Percentiles rank a stretch among this genome's conserved stretches.
Evolutionary conservation across 1,140 invertebrate species (phyloP).

Genomic region (Heliothis subflexa): DNA sequence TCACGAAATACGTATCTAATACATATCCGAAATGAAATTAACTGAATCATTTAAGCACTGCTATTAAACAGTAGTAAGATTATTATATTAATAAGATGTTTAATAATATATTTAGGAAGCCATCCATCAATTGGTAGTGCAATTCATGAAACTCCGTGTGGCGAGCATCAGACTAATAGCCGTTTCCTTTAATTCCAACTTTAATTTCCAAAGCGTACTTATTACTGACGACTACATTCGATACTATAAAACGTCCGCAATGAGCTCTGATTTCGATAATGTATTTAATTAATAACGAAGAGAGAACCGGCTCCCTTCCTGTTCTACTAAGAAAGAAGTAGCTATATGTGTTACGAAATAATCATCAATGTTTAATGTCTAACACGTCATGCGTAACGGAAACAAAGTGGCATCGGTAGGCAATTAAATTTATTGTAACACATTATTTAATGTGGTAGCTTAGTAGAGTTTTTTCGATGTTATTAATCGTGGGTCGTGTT

Average conservation of each 20-base stretch:
- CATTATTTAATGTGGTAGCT: constrained; percentile 14
- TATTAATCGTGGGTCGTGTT: constrained; percentile 15
- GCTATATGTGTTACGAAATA: constrained; percentile 56
- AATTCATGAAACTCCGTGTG: constrained; percentile 23
- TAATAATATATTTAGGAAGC: constrained; percentile 32
- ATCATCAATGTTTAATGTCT: constrained; percentile 44
- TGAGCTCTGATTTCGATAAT: constrained; percentile 51
- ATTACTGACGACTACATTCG: constrained; percentile 3
- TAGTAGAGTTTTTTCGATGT: neutral
- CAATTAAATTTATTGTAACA: constrained; percentile 41
- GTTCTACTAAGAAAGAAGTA: constrained; percentile 57
- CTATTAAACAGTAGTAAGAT: constrained; percentile 8
- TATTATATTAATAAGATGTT: constrained; percentile 7
- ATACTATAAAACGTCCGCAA: constrained; percentile 21
- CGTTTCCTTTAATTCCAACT: constrained; percentile 34
- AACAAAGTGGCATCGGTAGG: constrained; percentile 39
- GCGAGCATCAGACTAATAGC: constrained; percentile 19
- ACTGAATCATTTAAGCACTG: neutral
- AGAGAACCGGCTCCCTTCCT: constrained; percentile 62
- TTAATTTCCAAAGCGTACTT: constrained; percentile 36
- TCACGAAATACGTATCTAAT: neutral
- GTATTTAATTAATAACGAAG: constrained; percentile 60
- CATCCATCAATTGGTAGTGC: constrained; percentile 15
- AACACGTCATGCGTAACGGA: constrained; percentile 46
- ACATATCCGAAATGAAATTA: neutral